Evolutionary conservation across 2,888 invertebrate species (phyloP).

Genomic region (Horisme vitalbata): DNA sequence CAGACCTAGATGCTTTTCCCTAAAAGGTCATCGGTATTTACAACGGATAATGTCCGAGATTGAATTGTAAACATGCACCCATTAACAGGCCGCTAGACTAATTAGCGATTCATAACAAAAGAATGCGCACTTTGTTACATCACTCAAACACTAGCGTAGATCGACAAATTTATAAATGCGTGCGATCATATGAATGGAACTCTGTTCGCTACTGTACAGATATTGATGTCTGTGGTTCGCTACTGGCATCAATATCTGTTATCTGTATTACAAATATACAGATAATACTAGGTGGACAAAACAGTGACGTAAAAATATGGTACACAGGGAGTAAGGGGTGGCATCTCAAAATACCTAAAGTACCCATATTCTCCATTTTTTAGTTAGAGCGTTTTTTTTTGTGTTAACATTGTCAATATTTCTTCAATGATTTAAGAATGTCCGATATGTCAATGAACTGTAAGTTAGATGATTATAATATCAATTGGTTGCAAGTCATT

Average conservation of each 20-base stretch:
- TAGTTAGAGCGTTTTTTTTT: too few relatives aligned
- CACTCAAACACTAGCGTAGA: constrained; percentile 39
- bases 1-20: not conserved
- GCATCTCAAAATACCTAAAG: too few relatives aligned
- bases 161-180: constrained; percentile 20
- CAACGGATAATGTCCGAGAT: constrained; percentile 2
- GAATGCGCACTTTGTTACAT: constrained; percentile 49
- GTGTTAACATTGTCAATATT: constrained; percentile 5
- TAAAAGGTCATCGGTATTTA: not conserved
- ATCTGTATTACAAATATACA: too few relatives aligned
- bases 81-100: constrained; percentile 38
- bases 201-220: too few relatives aligned
- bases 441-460: constrained; percentile 52
- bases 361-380: too few relatives aligned
- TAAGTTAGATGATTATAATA: constrained; percentile 28
- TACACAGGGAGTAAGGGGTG: too few relatives aligned
- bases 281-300: too few relatives aligned
- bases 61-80: constrained; percentile 38
- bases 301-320: too few relatives aligned
- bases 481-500: constrained; percentile 55
- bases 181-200: constrained; percentile 1
- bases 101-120: constrained; percentile 52
- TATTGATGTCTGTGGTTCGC: too few relatives aligned
- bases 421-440: constrained; percentile 24
- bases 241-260: too few relatives aligned